Conservation (phyloP, 2,888 invertebrate species). For the Entomobrya proxima region DNA sequence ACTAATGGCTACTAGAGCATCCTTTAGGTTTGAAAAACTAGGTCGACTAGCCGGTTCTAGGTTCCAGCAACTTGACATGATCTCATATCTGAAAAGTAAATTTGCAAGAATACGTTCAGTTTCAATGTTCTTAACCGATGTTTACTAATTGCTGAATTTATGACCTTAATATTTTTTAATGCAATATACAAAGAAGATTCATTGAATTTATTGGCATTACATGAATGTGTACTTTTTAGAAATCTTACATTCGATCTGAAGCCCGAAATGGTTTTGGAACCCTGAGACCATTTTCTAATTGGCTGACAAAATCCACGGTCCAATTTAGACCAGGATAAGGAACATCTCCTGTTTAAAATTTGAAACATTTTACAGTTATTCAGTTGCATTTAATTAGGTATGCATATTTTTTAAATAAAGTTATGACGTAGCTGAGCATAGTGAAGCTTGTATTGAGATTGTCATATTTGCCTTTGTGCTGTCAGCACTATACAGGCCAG, state of each 20-base stretch:
- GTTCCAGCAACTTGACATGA: slow-evolving; percentile 48
- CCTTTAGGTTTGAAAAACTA: slow-evolving; percentile 24
- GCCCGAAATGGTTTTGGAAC: slow-evolving; percentile 29
- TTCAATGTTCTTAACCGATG: too few species aligned
- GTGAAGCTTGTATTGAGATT: too few species aligned
- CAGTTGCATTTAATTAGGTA: too few species aligned
- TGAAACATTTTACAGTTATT: background rate
- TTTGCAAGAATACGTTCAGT: background rate
- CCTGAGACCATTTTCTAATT: slow-evolving; percentile 53
- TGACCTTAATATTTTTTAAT: too few species aligned
- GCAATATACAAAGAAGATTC: too few species aligned
- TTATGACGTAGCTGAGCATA: too few species aligned
- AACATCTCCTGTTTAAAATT: slow-evolving; percentile 31
- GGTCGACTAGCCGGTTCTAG: slow-evolving; percentile 20
- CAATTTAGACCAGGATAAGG: slow-evolving; percentile 65
- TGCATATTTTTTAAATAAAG: too few species aligned
- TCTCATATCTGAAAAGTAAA: slow-evolving; percentile 29
- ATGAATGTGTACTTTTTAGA: background rate
- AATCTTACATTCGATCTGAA: background rate
- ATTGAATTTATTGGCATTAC: background rate
- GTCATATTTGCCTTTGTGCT: too few species aligned
- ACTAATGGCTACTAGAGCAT: background rate
- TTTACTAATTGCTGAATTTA: too few species aligned
- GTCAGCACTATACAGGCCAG: too few species aligned
- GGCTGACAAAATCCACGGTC: slow-evolving; percentile 38